phyloP scores from a whole-genome alignment of 2,797 vertebrate species.

The Strix occidentalis region DNA sequence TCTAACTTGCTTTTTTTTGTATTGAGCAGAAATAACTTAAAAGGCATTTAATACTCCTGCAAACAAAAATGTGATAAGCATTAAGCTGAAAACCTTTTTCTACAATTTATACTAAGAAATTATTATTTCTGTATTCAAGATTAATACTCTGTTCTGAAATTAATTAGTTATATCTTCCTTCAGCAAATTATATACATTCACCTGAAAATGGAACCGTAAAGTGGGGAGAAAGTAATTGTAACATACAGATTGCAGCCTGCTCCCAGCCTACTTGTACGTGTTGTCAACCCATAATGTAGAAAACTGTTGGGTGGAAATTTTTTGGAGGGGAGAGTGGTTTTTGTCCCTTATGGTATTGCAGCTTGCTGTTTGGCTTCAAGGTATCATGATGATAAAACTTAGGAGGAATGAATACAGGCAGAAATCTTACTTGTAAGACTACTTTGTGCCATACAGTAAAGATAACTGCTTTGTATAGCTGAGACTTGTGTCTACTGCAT shows the following conservation, averaged over 20 bases:
- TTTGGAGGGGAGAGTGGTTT: background rate
- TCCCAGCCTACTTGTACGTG: background rate
- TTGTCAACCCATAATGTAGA: background rate
- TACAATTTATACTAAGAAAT: background rate
- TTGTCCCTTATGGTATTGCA: background rate
- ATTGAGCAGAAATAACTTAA: background rate
- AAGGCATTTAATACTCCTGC: background rate
- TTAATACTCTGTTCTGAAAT: background rate
- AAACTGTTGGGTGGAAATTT: background rate
- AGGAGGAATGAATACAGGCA: background rate
- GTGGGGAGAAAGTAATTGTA: background rate
- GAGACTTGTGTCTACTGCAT: background rate
- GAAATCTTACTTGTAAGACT: background rate
- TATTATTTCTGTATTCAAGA: background rate
- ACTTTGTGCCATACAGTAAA: background rate
- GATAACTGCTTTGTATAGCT: background rate
- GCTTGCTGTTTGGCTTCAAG: background rate
- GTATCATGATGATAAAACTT: background rate
- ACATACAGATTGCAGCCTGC: background rate
- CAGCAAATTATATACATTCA: background rate
- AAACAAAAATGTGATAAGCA: background rate
- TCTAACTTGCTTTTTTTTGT: background rate
- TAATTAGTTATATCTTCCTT: background rate
- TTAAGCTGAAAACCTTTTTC: background rate
- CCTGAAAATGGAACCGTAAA: background rate